A percentile compares a stretch with the other conserved stretches of the same genome.
Conservation (phyloP, 2,888 invertebrate species). For the Saturnia pavonia region DNA sequence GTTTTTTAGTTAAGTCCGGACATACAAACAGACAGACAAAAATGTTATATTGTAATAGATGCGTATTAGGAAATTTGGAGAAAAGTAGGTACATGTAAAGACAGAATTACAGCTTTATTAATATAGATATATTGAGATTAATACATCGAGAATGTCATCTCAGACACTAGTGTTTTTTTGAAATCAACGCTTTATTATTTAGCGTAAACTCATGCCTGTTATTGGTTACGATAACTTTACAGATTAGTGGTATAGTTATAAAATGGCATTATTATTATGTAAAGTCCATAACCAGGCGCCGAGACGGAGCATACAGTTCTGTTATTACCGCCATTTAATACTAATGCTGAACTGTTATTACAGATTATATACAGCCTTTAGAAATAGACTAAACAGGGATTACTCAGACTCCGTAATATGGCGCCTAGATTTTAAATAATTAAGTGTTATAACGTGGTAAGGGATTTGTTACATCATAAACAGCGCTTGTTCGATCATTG, state of each 20-base stretch:
- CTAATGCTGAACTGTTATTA: constrained; percentile 20
- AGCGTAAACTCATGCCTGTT: background rate
- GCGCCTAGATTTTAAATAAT: background rate
- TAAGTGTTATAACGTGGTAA: background rate
- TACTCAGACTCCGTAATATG: background rate
- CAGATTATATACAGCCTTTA: constrained; percentile 22
- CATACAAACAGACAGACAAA: too few relatives aligned
- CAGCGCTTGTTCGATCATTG: background rate
- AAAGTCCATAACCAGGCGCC: background rate
- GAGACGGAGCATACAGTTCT: background rate
- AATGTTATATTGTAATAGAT: too few relatives aligned
- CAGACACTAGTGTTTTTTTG: too few relatives aligned
- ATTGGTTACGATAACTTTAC: background rate
- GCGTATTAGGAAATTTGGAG: too few relatives aligned
- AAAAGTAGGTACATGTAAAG: too few relatives aligned
- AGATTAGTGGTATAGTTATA: background rate
- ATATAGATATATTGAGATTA: too few relatives aligned
- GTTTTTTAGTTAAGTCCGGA: too few relatives aligned
- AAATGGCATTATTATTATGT: background rate
- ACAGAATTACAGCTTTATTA: too few relatives aligned
- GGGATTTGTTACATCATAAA: background rate
- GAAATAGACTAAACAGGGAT: constrained; percentile 27
- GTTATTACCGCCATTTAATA: constrained; percentile 14
- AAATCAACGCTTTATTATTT: background rate
- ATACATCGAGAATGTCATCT: too few relatives aligned